Conservation (phyloP, 2,797 vertebrate species). For the Enteromius viviparus region DNA sequence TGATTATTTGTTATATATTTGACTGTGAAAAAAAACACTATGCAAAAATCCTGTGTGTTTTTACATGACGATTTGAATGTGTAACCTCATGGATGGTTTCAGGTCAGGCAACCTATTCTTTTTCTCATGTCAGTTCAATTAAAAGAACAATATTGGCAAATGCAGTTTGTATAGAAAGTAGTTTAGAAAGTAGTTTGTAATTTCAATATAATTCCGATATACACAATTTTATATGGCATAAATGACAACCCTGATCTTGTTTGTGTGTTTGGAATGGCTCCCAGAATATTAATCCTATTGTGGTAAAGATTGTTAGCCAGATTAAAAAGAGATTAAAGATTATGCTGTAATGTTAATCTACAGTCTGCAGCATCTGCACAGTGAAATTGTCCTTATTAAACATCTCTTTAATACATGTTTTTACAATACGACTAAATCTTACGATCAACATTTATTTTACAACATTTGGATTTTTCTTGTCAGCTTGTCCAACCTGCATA, state of each 20-base stretch:
- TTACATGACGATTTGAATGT: slow-evolving; percentile 38
- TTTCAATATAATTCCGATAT: neutral
- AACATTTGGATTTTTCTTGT: neutral
- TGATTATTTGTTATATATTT: slow-evolving; percentile 42
- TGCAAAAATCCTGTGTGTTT: slow-evolving; percentile 31
- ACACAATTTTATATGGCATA: slow-evolving; percentile 5
- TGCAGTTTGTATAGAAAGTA: neutral
- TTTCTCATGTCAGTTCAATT: neutral
- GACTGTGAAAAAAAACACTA: slow-evolving; percentile 37
- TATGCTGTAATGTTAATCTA: slow-evolving; percentile 40
- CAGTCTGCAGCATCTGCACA: slow-evolving; percentile 7
- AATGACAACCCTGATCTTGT: slow-evolving; percentile 56
- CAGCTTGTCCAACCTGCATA: neutral
- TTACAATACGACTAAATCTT: neutral
- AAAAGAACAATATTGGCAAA: neutral
- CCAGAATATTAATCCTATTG: slow-evolving; percentile 34
- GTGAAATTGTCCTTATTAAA: slow-evolving; percentile 56
- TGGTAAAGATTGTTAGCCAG: slow-evolving; percentile 53
- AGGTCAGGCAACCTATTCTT: neutral
- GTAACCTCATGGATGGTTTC: neutral
- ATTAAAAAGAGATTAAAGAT: slow-evolving; percentile 61
- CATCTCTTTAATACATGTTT: neutral
- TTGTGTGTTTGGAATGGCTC: slow-evolving; percentile 41
- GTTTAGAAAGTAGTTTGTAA: neutral
- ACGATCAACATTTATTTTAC: neutral